Percentiles rank a stretch among this genome's conserved stretches.
Conservation (phyloP, 2,113 vertebrate species). For the Lutjanus erythropterus region DNA sequence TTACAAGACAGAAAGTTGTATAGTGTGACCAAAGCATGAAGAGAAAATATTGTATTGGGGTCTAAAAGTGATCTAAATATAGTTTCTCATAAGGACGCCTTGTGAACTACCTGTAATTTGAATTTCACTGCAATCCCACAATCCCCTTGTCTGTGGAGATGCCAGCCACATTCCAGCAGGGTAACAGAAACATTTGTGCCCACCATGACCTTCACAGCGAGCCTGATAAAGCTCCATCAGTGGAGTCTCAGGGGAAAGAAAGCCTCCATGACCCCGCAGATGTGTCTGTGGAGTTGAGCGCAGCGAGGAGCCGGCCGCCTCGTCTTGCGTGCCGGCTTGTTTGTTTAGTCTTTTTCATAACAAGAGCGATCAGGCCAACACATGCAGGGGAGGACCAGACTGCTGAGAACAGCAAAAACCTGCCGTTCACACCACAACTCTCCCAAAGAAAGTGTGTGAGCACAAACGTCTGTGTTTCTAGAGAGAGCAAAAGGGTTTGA, state of each 20-base stretch:
- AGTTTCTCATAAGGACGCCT: background rate
- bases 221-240: conserved; percentile 62
- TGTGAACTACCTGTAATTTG: background rate
- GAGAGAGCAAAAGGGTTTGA: background rate
- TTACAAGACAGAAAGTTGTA: no score
- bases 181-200: conserved; percentile 36
- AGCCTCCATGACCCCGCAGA: conserved; percentile 7
- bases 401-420: conserved; percentile 72
- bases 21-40: no score
- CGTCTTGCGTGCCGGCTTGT: conserved; percentile 16
- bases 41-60: no score
- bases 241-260: conserved; percentile 46
- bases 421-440: conserved; percentile 64
- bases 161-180: conserved; percentile 41
- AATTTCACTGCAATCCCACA: conserved; percentile 1
- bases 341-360: conserved; percentile 60
- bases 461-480: conserved; percentile 14
- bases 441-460: conserved; percentile 15
- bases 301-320: background rate
- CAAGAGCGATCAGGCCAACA: conserved; percentile 22
- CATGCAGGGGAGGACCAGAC: conserved; percentile 25
- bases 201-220: conserved; percentile 66
- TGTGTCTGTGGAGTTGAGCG: background rate
- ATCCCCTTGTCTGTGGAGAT: background rate
- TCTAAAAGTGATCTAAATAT: no score